Percentiles rank a stretch among this genome's conserved stretches.
phyloP scores from a whole-genome alignment of 1,140 invertebrate genomes.

The Contarinia nasturtii region DNA sequence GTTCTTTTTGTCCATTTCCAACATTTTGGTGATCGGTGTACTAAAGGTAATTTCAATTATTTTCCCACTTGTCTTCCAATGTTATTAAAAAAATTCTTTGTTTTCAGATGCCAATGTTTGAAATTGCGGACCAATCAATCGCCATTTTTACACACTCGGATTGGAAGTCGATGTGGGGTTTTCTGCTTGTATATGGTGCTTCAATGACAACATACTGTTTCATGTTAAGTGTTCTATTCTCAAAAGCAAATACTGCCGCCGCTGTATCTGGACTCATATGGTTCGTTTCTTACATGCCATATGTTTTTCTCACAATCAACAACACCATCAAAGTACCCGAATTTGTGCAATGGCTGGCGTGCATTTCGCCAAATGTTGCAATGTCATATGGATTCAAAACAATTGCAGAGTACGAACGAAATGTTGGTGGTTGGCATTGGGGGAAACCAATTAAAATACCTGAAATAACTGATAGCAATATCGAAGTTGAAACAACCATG shows the following conservation, averaged over 20 bases:
- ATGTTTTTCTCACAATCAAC: constrained; percentile 8
- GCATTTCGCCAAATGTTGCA: constrained; percentile 43
- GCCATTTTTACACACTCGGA: constrained; percentile 19
- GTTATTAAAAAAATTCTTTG: no score
- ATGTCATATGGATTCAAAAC: constrained; percentile 52
- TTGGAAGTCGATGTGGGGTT: constrained; percentile 22
- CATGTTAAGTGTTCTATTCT: constrained; percentile 40
- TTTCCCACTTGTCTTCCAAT: no score
- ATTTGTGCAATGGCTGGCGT: neutral
- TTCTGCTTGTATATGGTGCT: constrained; percentile 25
- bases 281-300: constrained; percentile 33
- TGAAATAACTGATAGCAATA: constrained; percentile 44
- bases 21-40: constrained; percentile 24
- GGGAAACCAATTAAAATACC: constrained; percentile 36
- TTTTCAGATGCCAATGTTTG: neutral
- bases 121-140: neutral
- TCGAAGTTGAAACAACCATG: constrained; percentile 38
- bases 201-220: constrained; percentile 38
- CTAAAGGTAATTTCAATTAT: constrained; percentile 8
- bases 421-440: constrained; percentile 36
- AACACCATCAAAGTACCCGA: neutral
- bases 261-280: constrained; percentile 32
- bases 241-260: constrained; percentile 32
- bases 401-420: constrained; percentile 40
- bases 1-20: neutral